Evolutionary conservation across 1,140 invertebrate genomes (phyloP).

Genomic region (Metopolophium dirhodum): DNA sequence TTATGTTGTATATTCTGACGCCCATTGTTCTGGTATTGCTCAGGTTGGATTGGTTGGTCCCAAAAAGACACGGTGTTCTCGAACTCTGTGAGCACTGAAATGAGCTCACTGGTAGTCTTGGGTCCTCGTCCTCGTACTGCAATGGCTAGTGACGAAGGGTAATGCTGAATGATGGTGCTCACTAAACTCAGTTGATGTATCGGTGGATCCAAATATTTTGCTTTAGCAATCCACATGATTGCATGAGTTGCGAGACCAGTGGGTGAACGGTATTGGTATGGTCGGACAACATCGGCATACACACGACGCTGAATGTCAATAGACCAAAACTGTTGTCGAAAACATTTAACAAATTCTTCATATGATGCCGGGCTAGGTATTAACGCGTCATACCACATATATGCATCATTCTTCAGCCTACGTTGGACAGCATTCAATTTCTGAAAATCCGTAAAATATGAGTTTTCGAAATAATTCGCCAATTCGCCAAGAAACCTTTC

Average conservation of each 20-base stretch:
- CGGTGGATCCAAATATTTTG: neutral
- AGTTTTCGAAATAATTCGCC: neutral
- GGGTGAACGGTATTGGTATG: slow-evolving; percentile 13
- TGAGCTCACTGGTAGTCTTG: no score
- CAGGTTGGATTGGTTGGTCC: neutral
- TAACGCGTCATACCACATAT: neutral
- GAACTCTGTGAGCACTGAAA: no score
- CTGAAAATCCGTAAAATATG: neutral
- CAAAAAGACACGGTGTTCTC: neutral
- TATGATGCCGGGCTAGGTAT: neutral
- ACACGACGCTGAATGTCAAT: neutral
- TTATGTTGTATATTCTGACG: no score
- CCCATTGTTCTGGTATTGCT: neutral
- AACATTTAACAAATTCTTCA: neutral
- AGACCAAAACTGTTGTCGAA: neutral
- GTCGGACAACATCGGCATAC: neutral
- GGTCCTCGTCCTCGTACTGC: neutral
- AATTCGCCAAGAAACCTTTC: neutral
- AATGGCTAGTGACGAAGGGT: neutral
- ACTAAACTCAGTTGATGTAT: neutral
- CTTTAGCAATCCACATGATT: neutral
- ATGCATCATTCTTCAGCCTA: neutral
- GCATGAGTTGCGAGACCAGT: neutral
- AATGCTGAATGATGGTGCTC: neutral
- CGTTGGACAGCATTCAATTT: neutral